Conservation (phyloP, 2,113 vertebrate genomes). For the Ovibos moschatus region DNA sequence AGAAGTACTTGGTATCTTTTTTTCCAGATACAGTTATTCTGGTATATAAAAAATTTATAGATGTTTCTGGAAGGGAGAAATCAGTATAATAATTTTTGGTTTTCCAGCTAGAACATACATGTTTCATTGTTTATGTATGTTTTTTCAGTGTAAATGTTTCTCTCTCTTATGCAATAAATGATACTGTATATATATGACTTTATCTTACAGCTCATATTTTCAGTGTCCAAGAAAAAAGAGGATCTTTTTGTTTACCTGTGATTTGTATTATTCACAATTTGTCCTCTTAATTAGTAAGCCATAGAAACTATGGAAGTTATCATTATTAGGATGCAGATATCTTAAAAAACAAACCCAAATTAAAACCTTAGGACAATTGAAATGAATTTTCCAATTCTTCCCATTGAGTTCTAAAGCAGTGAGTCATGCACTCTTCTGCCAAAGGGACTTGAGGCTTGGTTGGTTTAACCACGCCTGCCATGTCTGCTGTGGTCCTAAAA, state of each 20-base stretch:
- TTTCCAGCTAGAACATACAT: conserved; percentile 7
- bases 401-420: conserved; percentile 27
- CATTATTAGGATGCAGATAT: background rate
- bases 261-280: background rate
- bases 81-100: background rate
- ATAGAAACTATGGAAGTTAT: conserved; percentile 10
- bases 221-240: background rate
- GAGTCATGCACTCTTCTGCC: conserved; percentile 19
- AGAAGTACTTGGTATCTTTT: background rate
- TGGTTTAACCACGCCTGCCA: background rate
- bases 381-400: conserved; percentile 33
- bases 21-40: conserved; percentile 15
- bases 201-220: background rate
- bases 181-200: background rate
- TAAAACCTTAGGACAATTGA: conserved; percentile 4
- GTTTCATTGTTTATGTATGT: background rate
- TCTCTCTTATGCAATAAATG: background rate
- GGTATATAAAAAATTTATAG: background rate
- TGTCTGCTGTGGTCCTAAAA: conserved; percentile 2
- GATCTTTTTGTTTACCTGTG: background rate
- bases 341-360: conserved; percentile 26
- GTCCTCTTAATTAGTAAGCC: background rate
- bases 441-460: conserved; percentile 1
- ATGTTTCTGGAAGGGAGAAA: conserved; percentile 24
- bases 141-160: conserved; percentile 5